These are phyloP conservation scores for Leptinotarsa tumamoca DNA, from an alignment of 2,888 invertebrate species.

Conservation along the genomic window DNA sequence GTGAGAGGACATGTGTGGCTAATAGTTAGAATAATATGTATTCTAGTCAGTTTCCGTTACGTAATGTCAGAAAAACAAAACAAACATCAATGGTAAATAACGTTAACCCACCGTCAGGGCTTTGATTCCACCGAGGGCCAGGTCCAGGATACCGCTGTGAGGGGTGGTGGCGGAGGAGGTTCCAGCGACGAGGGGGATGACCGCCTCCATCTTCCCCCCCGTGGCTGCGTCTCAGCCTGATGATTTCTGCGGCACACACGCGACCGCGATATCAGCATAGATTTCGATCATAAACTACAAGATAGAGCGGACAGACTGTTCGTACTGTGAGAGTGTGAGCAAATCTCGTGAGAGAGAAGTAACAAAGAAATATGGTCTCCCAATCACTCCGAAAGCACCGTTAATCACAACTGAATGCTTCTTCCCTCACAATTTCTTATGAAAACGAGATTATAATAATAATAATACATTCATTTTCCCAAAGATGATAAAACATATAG, in stretches of 20 bases:
- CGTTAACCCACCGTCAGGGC: slow-evolving; percentile 62
- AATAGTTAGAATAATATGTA: no score
- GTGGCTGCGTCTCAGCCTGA: slow-evolving; percentile 32
- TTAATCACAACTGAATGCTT: no score
- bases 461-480: no score
- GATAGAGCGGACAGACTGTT: not conserved
- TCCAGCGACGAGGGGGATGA: slow-evolving; percentile 55
- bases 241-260: slow-evolving; percentile 55
- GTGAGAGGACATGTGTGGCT: no score
- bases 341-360: slow-evolving; percentile 2
- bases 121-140: slow-evolving; percentile 62
- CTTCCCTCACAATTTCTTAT: no score
- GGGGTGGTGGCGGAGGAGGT: slow-evolving; percentile 59
- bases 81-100: not conserved
- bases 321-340: not conserved
- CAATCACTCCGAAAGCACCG: no score
- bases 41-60: no score
- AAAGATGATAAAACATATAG: no score
- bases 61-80: not conserved
- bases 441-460: no score
- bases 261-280: slow-evolving; percentile 28
- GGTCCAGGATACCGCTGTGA: slow-evolving; percentile 64
- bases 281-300: not conserved
- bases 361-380: no score
- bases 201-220: slow-evolving; percentile 48